Evolutionary conservation across 2,113 vertebrate genomes (phyloP), one percentile per base, ranked within the genome.

Genomic region (Meleagris gallopavo): DNA sequence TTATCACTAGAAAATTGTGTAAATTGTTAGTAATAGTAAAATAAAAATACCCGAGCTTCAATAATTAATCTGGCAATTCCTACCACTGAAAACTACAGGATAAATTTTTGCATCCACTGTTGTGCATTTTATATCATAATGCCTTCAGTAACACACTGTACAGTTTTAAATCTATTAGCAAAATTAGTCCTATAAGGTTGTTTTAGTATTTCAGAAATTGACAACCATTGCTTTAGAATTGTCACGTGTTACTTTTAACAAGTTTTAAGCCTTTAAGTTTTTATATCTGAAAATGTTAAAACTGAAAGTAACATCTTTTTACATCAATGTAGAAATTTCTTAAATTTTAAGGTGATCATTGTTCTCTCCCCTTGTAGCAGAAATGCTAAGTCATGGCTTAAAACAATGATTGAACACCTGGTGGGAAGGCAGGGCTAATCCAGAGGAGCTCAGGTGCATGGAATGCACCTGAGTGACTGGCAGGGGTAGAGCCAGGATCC

Each of bases 301-400:
- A 48, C 4, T 65, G 50, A 13, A 67, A 62, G 18, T 16, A 64
- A 58, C 6, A 36, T 43, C 3, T 79, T 89, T 94, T 62, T 55
- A 55, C 18, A 46, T 50, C 40, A 77, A 34, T 19, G 40, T 5
- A 25, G 7, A 60, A 60, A 78, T 86, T 86, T 89, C 10, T 90
- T 75, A 46, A 77, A 84, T 67, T 82, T 9, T 83, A 91, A 91
- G 34, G 5, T 90, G 84, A 92, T 64, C 40, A 19, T 41, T 96
- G 16, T 4, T 62, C 32, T 65, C 36, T n/a, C 58, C 36, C 34
- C 65, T 19, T 48, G 46, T 24, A 48, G 46, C 21, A 21, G 46
- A 48, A 48, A 48, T 12, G 22, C 46, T 48, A 48, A 48, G 21
- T 48, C 46, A 48, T 48, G 46, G 46, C 46, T 21, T 48, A 21